A percentile compares a stretch with the other conserved stretches of the same genome.
These are phyloP conservation scores for Poecilobothrus nobilitatus DNA, from an alignment of 2,888 invertebrate species.

Conservation along the genomic window DNA sequence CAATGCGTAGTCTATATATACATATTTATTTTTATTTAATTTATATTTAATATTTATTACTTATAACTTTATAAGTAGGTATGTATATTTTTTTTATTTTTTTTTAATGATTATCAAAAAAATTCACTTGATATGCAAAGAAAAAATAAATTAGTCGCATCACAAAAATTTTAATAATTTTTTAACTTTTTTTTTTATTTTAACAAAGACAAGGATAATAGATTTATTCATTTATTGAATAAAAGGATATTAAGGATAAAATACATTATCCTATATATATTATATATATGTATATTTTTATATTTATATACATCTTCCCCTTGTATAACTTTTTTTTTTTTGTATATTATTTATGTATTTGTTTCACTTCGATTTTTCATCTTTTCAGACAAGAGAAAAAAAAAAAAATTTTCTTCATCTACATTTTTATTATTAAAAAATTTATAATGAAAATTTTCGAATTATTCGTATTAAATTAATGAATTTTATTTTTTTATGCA, in stretches of 20 bases:
- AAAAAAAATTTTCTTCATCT: too few species aligned
- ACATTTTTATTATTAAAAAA: background rate
- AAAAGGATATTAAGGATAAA: constrained; percentile 1
- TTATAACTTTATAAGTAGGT: background rate
- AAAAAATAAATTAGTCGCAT: background rate
- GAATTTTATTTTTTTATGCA: background rate
- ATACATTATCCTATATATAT: background rate
- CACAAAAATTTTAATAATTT: background rate
- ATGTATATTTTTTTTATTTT: background rate
- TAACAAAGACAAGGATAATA: background rate
- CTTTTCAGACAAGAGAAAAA: background rate
- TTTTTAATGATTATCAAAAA: background rate
- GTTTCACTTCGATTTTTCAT: constrained; percentile 6
- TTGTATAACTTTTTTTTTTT: background rate
- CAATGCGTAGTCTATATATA: background rate
- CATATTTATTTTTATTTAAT: too few species aligned
- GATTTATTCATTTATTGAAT: constrained; percentile 1
- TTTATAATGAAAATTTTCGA: background rate
- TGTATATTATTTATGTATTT: constrained; percentile 1
- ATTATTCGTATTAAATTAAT: background rate
- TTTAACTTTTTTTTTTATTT: background rate
- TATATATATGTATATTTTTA: background rate
- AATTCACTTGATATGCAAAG: background rate
- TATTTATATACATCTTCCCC: background rate
- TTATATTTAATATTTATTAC: background rate